Percentiles rank a stretch among this genome's conserved stretches.
Evolutionary conservation across 35 echinoderm and acorn worm species (phyloP).

Genomic region (Ptychodera flava): DNA sequence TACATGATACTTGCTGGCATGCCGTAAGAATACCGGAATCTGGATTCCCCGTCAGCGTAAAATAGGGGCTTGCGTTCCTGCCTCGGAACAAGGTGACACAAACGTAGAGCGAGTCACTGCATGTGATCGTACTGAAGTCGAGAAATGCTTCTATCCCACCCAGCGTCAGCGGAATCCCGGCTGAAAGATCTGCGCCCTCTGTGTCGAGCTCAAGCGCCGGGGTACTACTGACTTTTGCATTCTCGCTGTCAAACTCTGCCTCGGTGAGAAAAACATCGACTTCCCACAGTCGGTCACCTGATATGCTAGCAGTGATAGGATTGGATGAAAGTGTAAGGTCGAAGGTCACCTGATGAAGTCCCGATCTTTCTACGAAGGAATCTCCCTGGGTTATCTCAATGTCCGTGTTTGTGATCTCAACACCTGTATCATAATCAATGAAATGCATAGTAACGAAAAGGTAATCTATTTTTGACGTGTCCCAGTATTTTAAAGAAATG

Average conservation of each 20-base stretch:
- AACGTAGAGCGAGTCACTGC: neutral
- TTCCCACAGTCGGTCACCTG: neutral
- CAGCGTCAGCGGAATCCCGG: neutral
- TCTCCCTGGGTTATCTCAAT: neutral
- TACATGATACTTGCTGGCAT: neutral
- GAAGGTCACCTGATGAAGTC: neutral
- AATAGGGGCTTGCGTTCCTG: neutral
- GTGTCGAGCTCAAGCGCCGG: neutral
- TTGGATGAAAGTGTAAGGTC: neutral
- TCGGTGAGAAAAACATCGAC: neutral
- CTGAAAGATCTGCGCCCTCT: neutral
- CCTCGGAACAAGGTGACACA: neutral
- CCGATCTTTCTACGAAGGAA: neutral
- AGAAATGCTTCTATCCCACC: neutral
- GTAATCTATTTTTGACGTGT: too few relatives aligned
- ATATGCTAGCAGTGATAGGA: neutral
- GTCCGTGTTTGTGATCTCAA: neutral
- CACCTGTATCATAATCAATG: too few relatives aligned
- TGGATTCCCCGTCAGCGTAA: neutral
- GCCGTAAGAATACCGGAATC: neutral
- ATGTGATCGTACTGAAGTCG: neutral
- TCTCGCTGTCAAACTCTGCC: neutral
- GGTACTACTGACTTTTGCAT: neutral
- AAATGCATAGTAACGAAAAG: too few relatives aligned
- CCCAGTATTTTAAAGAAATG: too few relatives aligned